phyloP scores from a whole-genome alignment of 2,113 vertebrate species.

The Hippocampus comes region DNA sequence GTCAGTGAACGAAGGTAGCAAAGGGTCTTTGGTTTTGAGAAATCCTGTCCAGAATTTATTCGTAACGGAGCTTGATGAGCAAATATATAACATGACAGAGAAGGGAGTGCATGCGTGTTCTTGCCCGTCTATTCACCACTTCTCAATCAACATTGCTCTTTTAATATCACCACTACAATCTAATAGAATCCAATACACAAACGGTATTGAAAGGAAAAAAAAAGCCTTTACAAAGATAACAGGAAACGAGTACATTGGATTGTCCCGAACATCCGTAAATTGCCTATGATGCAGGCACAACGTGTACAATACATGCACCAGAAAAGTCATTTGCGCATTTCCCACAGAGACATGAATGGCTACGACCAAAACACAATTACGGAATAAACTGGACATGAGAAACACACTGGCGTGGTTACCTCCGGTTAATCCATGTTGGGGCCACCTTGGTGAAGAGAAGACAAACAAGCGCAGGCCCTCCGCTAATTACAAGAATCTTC shows the following conservation, averaged over 20 bases:
- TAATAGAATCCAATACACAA: neutral
- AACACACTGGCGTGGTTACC: neutral
- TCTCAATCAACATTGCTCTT: neutral
- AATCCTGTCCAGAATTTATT: too few relatives aligned
- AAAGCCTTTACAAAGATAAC: too few relatives aligned
- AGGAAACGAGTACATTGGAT: neutral
- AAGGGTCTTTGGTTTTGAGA: too few relatives aligned
- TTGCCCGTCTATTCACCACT: neutral
- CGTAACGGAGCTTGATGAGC: too few relatives aligned
- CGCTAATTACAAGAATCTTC: neutral
- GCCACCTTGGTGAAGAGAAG: too few relatives aligned
- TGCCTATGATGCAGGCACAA: neutral
- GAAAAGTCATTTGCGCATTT: neutral
- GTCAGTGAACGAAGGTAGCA: too few relatives aligned
- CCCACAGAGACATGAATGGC: neutral
- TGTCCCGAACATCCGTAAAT: neutral
- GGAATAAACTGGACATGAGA: neutral
- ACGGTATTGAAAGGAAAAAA: neutral
- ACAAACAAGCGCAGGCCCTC: too few relatives aligned
- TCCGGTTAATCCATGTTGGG: too few relatives aligned
- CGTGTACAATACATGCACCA: neutral
- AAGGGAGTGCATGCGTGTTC: too few relatives aligned
- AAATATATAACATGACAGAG: too few relatives aligned
- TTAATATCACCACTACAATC: neutral
- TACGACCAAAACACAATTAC: neutral